phyloP scores from a whole-genome alignment of 2,113 vertebrate genomes.

The Sinocyclocheilus maitianheensis region DNA sequence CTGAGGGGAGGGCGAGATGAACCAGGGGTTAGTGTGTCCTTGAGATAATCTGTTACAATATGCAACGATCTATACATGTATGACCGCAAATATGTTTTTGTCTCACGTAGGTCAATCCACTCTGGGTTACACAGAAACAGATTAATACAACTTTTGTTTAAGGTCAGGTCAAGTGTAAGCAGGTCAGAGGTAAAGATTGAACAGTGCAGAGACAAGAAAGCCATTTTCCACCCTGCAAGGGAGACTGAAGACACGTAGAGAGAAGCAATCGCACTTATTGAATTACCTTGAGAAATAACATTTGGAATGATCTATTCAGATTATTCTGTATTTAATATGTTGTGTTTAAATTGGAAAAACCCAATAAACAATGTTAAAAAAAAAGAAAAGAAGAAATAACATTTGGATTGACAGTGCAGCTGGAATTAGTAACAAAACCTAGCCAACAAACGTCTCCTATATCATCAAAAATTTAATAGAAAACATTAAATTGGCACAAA shows the following conservation, averaged over 20 bases:
- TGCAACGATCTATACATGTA: background rate
- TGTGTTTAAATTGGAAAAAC: too few species aligned
- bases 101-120: conserved; percentile 39
- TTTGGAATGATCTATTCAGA: too few species aligned
- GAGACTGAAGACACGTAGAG: background rate
- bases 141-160: background rate
- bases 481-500: too few species aligned
- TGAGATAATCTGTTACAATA: background rate
- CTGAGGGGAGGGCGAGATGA: conserved; percentile 65
- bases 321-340: too few species aligned
- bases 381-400: too few species aligned
- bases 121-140: conserved; percentile 16
- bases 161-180: background rate
- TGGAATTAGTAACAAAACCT: too few species aligned
- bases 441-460: too few species aligned
- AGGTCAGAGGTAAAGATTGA: conserved; percentile 8
- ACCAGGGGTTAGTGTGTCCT: background rate
- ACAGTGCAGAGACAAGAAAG: background rate
- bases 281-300: too few species aligned
- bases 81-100: conserved; percentile 27
- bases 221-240: background rate
- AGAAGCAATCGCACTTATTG: too few species aligned
- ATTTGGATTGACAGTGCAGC: too few species aligned
- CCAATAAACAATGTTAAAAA: too few species aligned
- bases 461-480: too few species aligned